Percentiles rank a stretch among this genome's conserved stretches.
Evolutionary conservation across 2,888 invertebrate genomes (phyloP).

Genomic region (Hydriomena furcata): DNA sequence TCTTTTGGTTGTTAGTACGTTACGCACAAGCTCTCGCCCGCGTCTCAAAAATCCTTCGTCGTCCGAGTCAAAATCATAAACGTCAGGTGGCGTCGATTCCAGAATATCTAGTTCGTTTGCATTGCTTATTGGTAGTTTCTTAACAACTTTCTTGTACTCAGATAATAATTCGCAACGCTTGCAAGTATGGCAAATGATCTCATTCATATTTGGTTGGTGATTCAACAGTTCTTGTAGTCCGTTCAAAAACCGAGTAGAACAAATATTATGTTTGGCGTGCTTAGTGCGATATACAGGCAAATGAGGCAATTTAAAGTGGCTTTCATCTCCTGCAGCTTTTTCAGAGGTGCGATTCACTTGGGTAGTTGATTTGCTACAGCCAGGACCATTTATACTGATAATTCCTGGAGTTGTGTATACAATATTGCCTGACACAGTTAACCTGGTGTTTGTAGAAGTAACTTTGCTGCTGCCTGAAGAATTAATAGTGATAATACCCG

Average conservation of each 20-base stretch:
- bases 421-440: no score
- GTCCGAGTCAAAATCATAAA: constrained; percentile 5
- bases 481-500: no score
- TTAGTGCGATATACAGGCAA: not conserved
- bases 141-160: not conserved
- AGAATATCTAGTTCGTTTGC: constrained; percentile 5
- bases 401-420: no score
- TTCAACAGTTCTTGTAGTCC: not conserved
- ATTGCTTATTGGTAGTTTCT: not conserved
- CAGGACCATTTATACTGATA: no score
- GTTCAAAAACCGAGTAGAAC: not conserved
- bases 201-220: not conserved
- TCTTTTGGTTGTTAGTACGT: constrained; percentile 5
- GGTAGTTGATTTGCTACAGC: no score
- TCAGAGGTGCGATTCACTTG: not conserved
- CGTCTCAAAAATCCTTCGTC: constrained; percentile 4
- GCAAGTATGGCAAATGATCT: not conserved
- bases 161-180: not conserved
- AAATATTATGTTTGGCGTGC: not conserved
- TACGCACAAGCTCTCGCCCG: constrained; percentile 5
- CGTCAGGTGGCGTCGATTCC: not conserved
- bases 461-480: no score
- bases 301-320: not conserved
- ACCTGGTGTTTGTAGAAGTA: no score
- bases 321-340: not conserved